Evolutionary conservation across 2,113 vertebrate genomes (phyloP), one percentile per base, ranked within the genome.

Genomic region (Brachypodius melanocephalos): DNA sequence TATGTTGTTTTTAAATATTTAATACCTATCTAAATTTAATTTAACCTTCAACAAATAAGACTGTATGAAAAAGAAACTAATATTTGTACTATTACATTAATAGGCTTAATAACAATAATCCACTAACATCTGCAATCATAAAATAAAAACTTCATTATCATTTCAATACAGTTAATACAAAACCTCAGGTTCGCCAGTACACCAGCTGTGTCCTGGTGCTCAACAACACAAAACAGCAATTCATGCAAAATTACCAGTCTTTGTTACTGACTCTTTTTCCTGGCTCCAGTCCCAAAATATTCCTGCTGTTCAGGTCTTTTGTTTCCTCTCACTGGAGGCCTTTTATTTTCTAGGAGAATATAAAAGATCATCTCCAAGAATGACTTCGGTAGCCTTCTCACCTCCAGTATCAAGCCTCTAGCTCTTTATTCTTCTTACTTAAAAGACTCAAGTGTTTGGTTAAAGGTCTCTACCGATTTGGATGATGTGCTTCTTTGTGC

Each of bases 61-160:
- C 46, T 65, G 74, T 89, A 96, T 96, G 80, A 89, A 97, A 96
- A 89, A 88, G 86, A 94, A 96, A 95, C 91, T 97, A 89, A 87
- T 97, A 95, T 96, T 97, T 98, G 94, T 96, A 91, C 88, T 96
- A 86, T 97, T 97, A 95, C 74, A 95, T 95, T 97, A 98, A 98
- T 98, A 97, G 93, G 83, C 92, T 97, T 98, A 98, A 98, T 98
- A 97, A 97, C 85, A 98, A 98, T 96, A 97, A 98, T 98, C 93
- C 85, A 88, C 89, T 91, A 97, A 95, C 97, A 97, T 98, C 97
- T 97, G 94, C 96, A 97, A 96, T 97, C 96, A 95, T 97, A 98
- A 98, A 97, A 97, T 97, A 97, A 98, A 93, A 97, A 96, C 97
- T 97, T 98, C 91, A 98, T 98, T 98, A 98, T 95, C 96, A 97